Conservation (phyloP, 2,888 invertebrate species). For the Apamea monoglypha region DNA sequence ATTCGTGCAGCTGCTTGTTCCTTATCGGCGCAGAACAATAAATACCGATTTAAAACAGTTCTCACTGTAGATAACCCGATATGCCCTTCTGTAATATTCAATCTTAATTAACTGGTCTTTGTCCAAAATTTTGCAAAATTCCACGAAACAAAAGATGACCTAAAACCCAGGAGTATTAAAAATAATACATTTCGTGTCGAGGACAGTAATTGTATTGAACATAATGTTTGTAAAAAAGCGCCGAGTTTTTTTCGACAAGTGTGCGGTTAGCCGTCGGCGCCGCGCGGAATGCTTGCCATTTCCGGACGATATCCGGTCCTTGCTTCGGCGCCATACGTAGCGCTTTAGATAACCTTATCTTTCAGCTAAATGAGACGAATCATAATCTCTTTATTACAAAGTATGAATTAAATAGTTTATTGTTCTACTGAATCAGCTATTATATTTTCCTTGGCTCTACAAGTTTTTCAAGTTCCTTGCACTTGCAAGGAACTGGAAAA, state of each 20-base stretch:
- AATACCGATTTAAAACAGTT: constrained; percentile 85
- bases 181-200: constrained; percentile 26
- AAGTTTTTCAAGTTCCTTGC: constrained; percentile 75
- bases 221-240: constrained; percentile 69
- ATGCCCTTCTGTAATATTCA: constrained; percentile 68
- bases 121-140: constrained; percentile 63
- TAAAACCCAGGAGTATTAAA: constrained; percentile 32
- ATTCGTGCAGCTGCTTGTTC: constrained; percentile 84
- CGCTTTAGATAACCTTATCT: constrained; percentile 80
- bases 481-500: too few relatives aligned
- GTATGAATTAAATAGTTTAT: constrained; percentile 19
- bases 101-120: constrained; percentile 50
- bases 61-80: constrained; percentile 81
- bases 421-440: constrained; percentile 59
- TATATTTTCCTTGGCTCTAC: constrained; percentile 67
- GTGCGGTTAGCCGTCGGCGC: constrained; percentile 80
- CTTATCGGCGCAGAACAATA: constrained; percentile 86
- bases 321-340: constrained; percentile 77
- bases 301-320: constrained; percentile 89
- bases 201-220: constrained; percentile 60
- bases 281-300: constrained; percentile 89
- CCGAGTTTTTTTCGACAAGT: constrained; percentile 80
- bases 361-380: constrained; percentile 48
- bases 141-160: constrained; percentile 45
- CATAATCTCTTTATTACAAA: constrained; percentile 38